phyloP scores from a whole-genome alignment of 2,113 vertebrate genomes.

The Eclectus roratus region DNA sequence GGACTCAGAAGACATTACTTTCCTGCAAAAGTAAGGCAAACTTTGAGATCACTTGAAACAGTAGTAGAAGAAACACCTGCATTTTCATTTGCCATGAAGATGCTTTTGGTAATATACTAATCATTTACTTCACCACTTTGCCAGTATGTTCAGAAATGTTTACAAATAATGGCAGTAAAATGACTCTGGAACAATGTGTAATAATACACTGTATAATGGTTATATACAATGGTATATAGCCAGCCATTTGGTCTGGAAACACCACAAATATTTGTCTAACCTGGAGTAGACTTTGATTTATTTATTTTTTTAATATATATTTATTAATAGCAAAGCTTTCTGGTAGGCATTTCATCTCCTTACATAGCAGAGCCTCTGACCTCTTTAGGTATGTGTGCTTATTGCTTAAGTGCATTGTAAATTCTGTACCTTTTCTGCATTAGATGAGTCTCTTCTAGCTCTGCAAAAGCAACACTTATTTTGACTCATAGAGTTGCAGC shows the following conservation, averaged over 20 bases:
- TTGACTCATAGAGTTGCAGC: neutral
- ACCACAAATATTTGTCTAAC: neutral
- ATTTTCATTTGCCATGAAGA: neutral
- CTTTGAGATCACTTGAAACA: neutral
- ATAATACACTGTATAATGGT: neutral
- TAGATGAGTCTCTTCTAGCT: neutral
- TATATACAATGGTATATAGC: neutral
- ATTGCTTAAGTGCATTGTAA: neutral
- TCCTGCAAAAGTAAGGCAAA: neutral
- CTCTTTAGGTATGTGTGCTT: neutral
- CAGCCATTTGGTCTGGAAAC: neutral
- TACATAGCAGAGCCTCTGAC: neutral
- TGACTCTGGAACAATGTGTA: neutral
- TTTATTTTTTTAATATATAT: neutral
- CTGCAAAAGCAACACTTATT: neutral
- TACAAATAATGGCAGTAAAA: neutral
- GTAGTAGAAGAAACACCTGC: neutral
- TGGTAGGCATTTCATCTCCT: neutral
- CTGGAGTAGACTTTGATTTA: neutral
- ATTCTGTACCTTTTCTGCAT: neutral
- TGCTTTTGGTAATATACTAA: neutral
- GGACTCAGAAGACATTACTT: neutral
- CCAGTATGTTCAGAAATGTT: neutral
- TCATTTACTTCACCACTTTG: neutral
- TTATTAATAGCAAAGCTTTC: neutral